Percentiles rank a stretch among this genome's conserved stretches.
These are phyloP conservation scores for Drosophila gaucha DNA, from an alignment of 2,888 invertebrate species.

Conservation along the genomic window DNA sequence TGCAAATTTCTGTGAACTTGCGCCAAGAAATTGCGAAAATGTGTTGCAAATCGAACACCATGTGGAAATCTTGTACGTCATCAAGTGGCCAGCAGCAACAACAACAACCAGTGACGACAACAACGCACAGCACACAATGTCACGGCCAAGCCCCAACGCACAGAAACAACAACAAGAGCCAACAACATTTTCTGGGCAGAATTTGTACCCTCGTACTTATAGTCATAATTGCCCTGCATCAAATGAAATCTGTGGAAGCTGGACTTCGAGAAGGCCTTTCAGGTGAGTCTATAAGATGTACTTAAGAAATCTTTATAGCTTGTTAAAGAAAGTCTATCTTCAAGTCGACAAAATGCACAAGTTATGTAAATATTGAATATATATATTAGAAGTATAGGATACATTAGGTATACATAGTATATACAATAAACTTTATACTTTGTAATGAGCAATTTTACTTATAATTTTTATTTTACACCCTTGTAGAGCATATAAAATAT, in stretches of 20 bases:
- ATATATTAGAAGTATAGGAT: too few species aligned
- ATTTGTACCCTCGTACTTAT: constrained; percentile 26
- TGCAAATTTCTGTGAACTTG: constrained; percentile 69
- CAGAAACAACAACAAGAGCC: constrained; percentile 13
- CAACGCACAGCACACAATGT: constrained; percentile 24
- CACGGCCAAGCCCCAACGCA: constrained; percentile 30
- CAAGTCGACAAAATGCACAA: too few species aligned
- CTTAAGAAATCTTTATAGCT: background rate
- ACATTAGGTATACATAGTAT: too few species aligned
- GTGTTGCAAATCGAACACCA: constrained; percentile 73
- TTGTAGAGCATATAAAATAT: too few species aligned
- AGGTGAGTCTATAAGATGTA: constrained; percentile 47
- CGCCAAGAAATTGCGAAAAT: constrained; percentile 64
- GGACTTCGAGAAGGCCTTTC: constrained; percentile 49
- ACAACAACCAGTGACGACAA: constrained; percentile 26
- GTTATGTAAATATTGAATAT: too few species aligned
- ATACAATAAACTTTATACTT: too few species aligned
- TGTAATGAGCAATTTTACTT: too few species aligned
- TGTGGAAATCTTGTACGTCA: constrained; percentile 61
- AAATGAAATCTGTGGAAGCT: constrained; percentile 40
- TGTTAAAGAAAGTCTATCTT: background rate
- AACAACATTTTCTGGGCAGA: constrained; percentile 17
- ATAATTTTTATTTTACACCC: too few species aligned
- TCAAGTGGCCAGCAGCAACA: constrained; percentile 42
- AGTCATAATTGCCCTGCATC: constrained; percentile 45